Evolutionary conservation across 2,113 vertebrate genomes (phyloP).

Genomic region (Hemichromis elongatus): DNA sequence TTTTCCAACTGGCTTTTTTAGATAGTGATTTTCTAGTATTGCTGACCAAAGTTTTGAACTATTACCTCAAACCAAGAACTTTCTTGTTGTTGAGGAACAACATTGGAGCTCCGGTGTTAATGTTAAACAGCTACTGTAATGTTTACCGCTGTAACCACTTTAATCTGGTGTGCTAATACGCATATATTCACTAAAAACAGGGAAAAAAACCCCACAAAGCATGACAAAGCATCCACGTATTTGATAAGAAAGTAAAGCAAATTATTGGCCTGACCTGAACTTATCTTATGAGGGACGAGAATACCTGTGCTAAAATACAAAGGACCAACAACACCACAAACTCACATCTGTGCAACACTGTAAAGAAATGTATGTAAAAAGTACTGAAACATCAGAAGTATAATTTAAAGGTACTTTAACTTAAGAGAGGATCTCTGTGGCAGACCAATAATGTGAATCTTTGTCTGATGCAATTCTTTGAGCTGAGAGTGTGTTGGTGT

Average conservation of each 20-base stretch:
- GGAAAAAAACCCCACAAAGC: neutral
- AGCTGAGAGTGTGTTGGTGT: neutral
- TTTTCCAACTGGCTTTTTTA: too few species aligned
- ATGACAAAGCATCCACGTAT: neutral
- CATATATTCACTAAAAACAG: neutral
- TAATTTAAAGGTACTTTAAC: neutral
- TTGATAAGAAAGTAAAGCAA: neutral
- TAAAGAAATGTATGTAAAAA: neutral
- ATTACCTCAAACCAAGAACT: too few species aligned
- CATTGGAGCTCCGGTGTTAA: too few species aligned
- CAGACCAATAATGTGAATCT: neutral
- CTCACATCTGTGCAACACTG: neutral
- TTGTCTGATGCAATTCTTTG: conserved; percentile 11
- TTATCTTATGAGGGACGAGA: neutral
- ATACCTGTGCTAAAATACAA: neutral
- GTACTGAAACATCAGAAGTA: neutral
- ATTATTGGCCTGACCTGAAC: neutral
- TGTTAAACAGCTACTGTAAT: neutral
- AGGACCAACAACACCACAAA: neutral
- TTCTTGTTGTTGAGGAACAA: too few species aligned
- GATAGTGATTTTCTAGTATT: too few species aligned
- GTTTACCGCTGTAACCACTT: neutral
- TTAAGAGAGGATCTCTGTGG: neutral
- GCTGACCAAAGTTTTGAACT: too few species aligned
- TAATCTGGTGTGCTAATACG: neutral